These are phyloP conservation scores for Pyxicephalus adspersus DNA, from an alignment of 2,113 vertebrate species.

Conservation along the genomic window DNA sequence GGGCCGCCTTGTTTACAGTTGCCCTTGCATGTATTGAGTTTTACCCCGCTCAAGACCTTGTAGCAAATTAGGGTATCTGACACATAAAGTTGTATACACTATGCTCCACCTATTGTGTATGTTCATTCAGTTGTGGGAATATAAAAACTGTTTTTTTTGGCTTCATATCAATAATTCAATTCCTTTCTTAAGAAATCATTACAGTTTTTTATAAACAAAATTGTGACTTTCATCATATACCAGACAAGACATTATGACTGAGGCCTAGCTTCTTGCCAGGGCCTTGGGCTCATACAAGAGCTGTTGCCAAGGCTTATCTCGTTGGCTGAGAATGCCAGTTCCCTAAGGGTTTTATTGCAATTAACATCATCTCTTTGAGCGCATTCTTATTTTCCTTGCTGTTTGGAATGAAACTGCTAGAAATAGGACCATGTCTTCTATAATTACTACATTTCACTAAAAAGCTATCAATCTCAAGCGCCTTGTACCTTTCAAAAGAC, in stretches of 20 bases:
- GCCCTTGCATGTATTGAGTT: no score
- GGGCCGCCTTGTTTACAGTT: no score
- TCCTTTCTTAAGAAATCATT: background rate
- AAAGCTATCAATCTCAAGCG: conserved; percentile 41
- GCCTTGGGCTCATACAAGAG: conserved; percentile 35
- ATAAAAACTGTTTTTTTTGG: no score
- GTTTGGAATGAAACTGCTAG: conserved; percentile 28
- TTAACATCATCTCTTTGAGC: conserved; percentile 44
- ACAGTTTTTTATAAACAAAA: background rate
- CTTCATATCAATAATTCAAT: no score
- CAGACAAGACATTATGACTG: conserved; percentile 26
- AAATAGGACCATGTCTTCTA: conserved; percentile 22
- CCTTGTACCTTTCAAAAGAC: background rate
- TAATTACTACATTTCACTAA: conserved; percentile 46
- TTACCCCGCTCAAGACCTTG: no score
- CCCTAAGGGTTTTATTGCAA: conserved; percentile 42
- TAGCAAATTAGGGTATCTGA: no score
- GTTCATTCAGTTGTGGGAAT: no score
- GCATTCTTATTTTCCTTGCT: conserved; percentile 40
- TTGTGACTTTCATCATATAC: conserved; percentile 3
- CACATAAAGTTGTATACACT: no score
- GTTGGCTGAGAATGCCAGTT: conserved; percentile 45
- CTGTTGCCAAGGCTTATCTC: conserved; percentile 43
- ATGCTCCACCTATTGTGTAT: no score
- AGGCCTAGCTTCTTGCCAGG: conserved; percentile 38